A percentile compares a stretch with the other conserved stretches of the same genome.
Conservation (phyloP, 2,888 invertebrate genomes). For the Steinernema carpocapsae region DNA sequence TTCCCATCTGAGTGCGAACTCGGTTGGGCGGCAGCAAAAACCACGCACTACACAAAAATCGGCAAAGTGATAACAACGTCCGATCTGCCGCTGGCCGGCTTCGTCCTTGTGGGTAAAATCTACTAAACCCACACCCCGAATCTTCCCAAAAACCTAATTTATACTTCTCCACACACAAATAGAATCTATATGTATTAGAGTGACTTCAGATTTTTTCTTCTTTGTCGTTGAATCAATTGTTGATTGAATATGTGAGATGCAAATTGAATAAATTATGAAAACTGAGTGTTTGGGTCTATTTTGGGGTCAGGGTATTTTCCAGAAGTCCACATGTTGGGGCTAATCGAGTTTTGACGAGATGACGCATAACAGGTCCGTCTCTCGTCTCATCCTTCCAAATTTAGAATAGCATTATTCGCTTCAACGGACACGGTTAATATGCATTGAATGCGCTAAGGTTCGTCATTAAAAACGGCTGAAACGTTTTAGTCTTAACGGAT, state of each 20-base stretch:
- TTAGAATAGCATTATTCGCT: too few species aligned
- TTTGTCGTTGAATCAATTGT: background rate
- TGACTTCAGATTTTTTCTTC: background rate
- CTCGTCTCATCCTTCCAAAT: too few species aligned
- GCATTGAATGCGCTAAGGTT: too few species aligned
- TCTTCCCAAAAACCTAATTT: background rate
- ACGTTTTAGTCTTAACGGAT: too few species aligned
- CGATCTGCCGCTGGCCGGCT: conserved; percentile 1
- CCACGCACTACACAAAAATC: background rate
- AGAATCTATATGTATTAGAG: background rate
- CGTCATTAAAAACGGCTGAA: too few species aligned
- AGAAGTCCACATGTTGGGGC: too few species aligned
- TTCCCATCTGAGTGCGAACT: conserved; percentile 16
- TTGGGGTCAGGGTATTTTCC: too few species aligned
- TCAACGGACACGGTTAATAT: too few species aligned
- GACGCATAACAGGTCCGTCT: too few species aligned
- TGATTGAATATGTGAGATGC: background rate
- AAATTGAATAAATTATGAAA: background rate
- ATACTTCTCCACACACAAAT: background rate
- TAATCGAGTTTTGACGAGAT: too few species aligned
- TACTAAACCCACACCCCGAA: background rate
- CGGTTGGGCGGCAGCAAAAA: conserved; percentile 20
- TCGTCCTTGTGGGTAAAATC: background rate
- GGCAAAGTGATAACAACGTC: background rate
- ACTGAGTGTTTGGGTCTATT: background rate